phyloP scores from a whole-genome alignment of 2,797 vertebrate genomes.

The Enteromius viviparus region DNA sequence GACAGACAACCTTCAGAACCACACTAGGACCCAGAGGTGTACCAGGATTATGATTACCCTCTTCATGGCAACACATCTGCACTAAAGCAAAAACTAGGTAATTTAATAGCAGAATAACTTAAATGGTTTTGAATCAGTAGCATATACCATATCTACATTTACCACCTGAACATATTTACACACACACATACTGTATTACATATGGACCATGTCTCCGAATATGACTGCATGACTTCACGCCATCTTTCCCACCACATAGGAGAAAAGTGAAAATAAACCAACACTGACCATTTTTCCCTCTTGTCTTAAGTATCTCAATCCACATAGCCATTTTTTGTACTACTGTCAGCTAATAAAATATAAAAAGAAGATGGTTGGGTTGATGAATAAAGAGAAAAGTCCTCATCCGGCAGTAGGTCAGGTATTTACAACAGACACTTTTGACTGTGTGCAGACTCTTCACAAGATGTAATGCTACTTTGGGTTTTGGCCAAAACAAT shows the following conservation, averaged over 20 bases:
- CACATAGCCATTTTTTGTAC: background rate
- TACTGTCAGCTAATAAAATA: background rate
- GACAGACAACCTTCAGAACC: background rate
- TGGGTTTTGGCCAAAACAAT: background rate
- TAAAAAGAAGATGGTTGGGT: background rate
- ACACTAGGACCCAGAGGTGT: background rate
- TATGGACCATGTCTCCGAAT: background rate
- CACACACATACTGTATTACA: slow-evolving; percentile 5
- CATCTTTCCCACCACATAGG: background rate
- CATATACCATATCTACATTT: background rate
- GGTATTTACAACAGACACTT: background rate
- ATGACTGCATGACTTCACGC: background rate
- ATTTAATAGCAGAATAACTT: slow-evolving; percentile 1
- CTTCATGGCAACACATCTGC: background rate
- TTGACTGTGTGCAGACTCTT: background rate
- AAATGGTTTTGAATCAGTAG: background rate
- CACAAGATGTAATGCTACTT: background rate
- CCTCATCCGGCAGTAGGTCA: background rate
- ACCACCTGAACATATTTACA: background rate
- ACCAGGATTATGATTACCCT: slow-evolving; percentile 7
- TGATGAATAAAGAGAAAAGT: background rate
- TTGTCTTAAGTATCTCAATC: too few relatives aligned
- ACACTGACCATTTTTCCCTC: too few relatives aligned
- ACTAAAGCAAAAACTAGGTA: slow-evolving; percentile 62
- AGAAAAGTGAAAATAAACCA: slow-evolving; percentile 11